phyloP scores from a whole-genome alignment of 2,797 vertebrate genomes.

The Carduelis carduelis region DNA sequence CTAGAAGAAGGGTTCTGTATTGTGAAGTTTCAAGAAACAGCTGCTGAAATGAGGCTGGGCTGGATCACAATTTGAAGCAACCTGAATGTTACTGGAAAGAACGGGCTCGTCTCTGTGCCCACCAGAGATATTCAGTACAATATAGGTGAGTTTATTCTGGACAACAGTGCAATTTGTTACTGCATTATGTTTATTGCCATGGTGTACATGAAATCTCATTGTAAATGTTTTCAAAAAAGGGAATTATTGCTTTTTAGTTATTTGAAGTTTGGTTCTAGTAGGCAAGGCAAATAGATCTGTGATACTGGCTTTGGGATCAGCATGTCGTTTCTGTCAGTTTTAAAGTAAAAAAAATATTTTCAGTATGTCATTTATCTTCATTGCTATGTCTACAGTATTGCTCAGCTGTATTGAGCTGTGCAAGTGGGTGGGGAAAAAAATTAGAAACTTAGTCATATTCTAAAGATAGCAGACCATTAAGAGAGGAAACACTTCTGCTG shows the following conservation, averaged over 20 bases:
- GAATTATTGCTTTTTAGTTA: not conserved
- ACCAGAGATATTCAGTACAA: not conserved
- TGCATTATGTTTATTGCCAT: not conserved
- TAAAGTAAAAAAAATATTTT: not conserved
- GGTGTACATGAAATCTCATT: not conserved
- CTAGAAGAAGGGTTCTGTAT: not conserved
- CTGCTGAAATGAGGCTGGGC: not conserved
- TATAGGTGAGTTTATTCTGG: not conserved
- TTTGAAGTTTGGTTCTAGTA: not conserved
- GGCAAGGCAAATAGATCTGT: not conserved
- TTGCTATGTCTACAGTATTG: not conserved
- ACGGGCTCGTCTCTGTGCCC: fast-evolving
- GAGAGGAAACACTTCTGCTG: constrained; percentile 35
- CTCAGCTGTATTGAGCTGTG: constrained; percentile 18
- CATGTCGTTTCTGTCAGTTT: not conserved
- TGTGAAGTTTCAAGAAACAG: not conserved
- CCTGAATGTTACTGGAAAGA: not conserved
- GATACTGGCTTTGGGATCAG: not conserved
- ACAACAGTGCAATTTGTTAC: not conserved
- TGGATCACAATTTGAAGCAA: not conserved
- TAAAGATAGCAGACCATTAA: constrained; percentile 46
- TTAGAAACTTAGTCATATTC: constrained; percentile 28
- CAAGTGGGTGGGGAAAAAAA: constrained; percentile 33
- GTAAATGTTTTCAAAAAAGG: not conserved
- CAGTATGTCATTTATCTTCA: not conserved